phyloP scores from a whole-genome alignment of 1,140 invertebrate genomes.

The Orussus abietinus region DNA sequence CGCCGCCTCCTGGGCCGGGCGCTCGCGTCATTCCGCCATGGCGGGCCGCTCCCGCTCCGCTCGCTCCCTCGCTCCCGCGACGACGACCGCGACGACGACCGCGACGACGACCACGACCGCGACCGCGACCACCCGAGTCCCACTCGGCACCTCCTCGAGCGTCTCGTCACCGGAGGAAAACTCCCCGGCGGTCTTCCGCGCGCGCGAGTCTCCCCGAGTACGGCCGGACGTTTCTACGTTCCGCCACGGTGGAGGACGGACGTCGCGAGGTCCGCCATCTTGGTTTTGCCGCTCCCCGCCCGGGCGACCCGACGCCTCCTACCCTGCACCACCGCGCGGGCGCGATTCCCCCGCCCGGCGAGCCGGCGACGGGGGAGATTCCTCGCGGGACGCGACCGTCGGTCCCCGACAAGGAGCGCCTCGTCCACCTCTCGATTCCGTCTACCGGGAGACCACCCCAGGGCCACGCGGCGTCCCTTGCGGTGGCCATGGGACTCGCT shows the following conservation, averaged over 20 bases:
- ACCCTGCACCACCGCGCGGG: constrained; percentile 23
- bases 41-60: constrained; percentile 18
- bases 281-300: constrained; percentile 39
- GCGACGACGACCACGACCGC: constrained; percentile 5
- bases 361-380: neutral
- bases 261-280: constrained; percentile 38
- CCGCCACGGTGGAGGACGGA: constrained; percentile 25
- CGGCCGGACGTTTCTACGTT: constrained; percentile 1
- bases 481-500: too few relatives aligned
- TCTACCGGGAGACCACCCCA: too few relatives aligned
- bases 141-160: too few relatives aligned
- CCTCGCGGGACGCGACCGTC: too few relatives aligned
- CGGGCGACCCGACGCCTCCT: constrained; percentile 33
- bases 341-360: constrained; percentile 1
- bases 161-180: too few relatives aligned
- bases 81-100: constrained; percentile 3
- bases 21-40: too few relatives aligned
- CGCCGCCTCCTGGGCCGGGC: too few relatives aligned
- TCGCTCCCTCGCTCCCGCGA: constrained; percentile 4
- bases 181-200: too few relatives aligned
- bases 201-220: too few relatives aligned
- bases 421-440: too few relatives aligned
- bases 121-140: neutral
- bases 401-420: too few relatives aligned
- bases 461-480: too few relatives aligned